Evolutionary conservation across 2,797 vertebrate genomes (phyloP).

Genomic region (Channallabes apus): DNA sequence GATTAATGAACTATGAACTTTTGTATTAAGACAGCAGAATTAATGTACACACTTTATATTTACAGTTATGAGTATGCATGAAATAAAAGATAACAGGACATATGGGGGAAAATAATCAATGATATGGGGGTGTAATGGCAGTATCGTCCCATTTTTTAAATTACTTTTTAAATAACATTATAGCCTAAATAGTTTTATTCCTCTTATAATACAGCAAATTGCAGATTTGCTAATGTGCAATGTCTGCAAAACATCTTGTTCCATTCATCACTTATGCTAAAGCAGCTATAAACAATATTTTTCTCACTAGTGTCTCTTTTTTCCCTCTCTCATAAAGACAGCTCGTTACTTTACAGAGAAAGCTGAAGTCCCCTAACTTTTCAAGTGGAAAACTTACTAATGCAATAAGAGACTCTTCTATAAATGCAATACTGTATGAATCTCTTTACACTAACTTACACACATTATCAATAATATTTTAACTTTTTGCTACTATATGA

Average conservation of each 20-base stretch:
- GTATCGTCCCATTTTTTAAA: not conserved
- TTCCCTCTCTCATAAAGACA: not conserved
- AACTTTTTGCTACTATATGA: not conserved
- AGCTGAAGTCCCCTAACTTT: not conserved
- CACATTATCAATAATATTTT: not conserved
- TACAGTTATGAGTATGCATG: not conserved
- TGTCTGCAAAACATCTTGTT: not conserved
- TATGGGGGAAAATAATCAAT: not conserved
- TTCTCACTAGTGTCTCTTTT: not conserved
- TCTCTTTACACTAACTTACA: not conserved
- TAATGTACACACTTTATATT: not conserved
- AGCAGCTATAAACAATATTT: not conserved
- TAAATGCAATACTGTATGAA: not conserved
- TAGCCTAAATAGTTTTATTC: not conserved
- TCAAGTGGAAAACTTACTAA: not conserved
- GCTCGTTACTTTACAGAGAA: not conserved
- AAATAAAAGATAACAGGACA: not conserved
- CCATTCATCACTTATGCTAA: not conserved
- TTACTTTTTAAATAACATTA: not conserved
- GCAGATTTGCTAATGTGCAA: not conserved
- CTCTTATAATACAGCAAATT: not conserved
- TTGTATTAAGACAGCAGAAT: not conserved
- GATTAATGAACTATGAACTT: not conserved
- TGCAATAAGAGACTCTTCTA: not conserved
- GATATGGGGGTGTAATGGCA: not conserved